Evolutionary conservation across 2,888 invertebrate genomes (phyloP), one percentile per base, ranked within the genome.

Genomic region (Oeneis ivallda): DNA sequence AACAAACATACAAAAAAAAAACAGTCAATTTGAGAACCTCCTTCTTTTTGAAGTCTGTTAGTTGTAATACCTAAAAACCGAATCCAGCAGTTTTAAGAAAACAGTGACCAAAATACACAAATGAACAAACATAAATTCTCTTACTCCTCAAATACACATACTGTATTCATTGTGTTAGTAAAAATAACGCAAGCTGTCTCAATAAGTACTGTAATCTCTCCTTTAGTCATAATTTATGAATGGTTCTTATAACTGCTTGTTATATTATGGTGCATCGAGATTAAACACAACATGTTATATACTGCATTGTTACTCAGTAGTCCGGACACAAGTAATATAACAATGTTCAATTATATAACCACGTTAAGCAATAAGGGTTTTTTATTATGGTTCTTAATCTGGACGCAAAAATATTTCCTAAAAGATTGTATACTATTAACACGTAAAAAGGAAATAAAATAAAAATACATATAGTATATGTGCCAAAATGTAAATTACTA

Each of bases 401-500:
- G 86, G 87, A 87, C 86, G 26, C 37, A 53, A 37, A 34, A 34
- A 15, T 34, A 32, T 34, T 26, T 9, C 0, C 34, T 34, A 52
- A n/a, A n/a, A 34, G 13, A 53, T 34, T 49, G 3, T 49, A 49
- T 47, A n/a, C 32, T 52, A 52, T 53, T 34, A 34, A 56, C 19
- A 56, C 17, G 19, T 41, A 8, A 54, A 34, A 53, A 53, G 57
- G 39, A 9, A 45, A 41, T 59, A 41, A 49, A 32, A 53, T n/a
- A n/a, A n/a, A n/a, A n/a, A n/a, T n/a, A n/a, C n/a, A 53, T 7
- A 57, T 17, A 45, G 47, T 34, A 41, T 45, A 60, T 75, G 87
- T 87, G 88, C 87, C 88, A 87, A 87, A 87, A 76, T 85, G 81
- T 85, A 83, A 79, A 78, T 68, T 69, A 66, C 58, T 57, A 62